Conservation (phyloP, 2,113 vertebrate species). For the Sylvia atricapilla region DNA sequence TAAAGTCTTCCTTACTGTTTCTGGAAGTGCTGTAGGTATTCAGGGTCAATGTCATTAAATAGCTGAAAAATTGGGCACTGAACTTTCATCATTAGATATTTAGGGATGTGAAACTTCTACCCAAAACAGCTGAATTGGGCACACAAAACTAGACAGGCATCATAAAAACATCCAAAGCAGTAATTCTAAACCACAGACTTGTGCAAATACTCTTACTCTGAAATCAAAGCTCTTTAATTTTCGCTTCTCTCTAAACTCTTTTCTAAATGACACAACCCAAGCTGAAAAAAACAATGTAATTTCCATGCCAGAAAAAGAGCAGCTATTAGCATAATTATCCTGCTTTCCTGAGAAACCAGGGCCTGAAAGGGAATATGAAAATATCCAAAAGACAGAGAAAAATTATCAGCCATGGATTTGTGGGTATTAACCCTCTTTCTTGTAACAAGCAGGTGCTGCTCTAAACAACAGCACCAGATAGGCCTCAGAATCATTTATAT, state of each 20-base stretch:
- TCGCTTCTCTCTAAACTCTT: background rate
- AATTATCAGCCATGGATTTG: background rate
- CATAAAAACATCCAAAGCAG: background rate
- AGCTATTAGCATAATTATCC: background rate
- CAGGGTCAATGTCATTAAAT: background rate
- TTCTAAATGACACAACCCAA: background rate
- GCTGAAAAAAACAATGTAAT: background rate
- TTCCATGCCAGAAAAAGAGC: background rate
- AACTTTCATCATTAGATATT: background rate
- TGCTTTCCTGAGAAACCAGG: background rate
- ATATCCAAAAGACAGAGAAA: background rate
- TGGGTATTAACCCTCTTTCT: background rate
- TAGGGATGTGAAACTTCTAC: background rate
- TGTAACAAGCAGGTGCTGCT: background rate
- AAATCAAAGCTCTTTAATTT: background rate
- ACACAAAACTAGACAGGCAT: background rate
- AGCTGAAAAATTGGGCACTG: background rate
- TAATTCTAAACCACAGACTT: background rate
- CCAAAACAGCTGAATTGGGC: background rate
- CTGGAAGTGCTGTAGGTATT: background rate
- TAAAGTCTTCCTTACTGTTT: background rate
- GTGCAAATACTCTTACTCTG: background rate
- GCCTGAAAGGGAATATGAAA: background rate
- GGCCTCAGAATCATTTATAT: conserved; percentile 10
- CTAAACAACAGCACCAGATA: background rate